Base-by-base conservation (phyloP, 1,140 invertebrate genomes). In the Globodera rostochiensis region DNA sequence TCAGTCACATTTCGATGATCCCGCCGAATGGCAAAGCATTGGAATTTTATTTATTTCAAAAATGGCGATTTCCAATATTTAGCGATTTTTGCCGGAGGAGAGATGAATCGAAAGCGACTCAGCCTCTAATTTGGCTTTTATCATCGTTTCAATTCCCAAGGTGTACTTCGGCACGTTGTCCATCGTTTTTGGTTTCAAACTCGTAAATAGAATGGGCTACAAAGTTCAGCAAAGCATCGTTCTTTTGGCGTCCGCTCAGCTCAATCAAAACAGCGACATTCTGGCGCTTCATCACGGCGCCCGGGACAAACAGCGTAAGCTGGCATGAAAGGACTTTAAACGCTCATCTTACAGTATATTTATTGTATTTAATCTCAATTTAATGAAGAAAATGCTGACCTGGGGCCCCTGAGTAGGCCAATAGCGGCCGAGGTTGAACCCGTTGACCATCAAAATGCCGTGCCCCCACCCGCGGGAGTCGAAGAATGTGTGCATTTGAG, bases 341-440 rank as follows among this genome's bases (percentile, higher is more conserved):
- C 19, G 15, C 25, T 25, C 25, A 25, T 25, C 25, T 25, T 25
- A 25, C 71, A 73, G 71, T 46, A n/a, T 45, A 11, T 19, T 76
- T 36, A 36, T 36, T 36, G 36, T 36, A 36, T 36, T 36, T 36
- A 36, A 36, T 36, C 36, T 36, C 36, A 36, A 36, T 36, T 36
- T 36, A 36, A 36, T 36, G 25, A 25, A 25, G 25, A 25, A 36
- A 36, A 36, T 2, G 19, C 11, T 60, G 57, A 84, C 83, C 77
- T 84, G 83, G 46, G 83, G 83, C 3, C 83, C 83, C 6, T 57
- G 60, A 19, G 71, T 57, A 69, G 83, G 74, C 83, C 83, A 84
- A 70, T 84, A 84, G 57, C 83, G 69, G 25, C 83, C 83, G 15
- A 84, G 7, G 69, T 84, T 84, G 69, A 81, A 71, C 8, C 70